Base-by-base conservation (phyloP, 2,888 invertebrate genomes). In the Charanyca ferruginea region DNA sequence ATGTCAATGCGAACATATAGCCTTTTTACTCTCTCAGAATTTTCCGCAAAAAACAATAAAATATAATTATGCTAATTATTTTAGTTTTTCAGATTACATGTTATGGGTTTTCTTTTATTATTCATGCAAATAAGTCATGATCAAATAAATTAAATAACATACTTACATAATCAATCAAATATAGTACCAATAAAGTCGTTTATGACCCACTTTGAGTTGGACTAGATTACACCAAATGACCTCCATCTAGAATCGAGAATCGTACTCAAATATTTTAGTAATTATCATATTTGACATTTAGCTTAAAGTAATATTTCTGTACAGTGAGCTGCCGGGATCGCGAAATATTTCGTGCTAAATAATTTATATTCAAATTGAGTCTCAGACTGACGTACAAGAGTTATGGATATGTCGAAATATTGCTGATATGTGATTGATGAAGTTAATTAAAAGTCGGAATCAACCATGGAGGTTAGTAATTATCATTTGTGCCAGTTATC, bases 321-420 rank as follows among this genome's bases (percentile, higher is more conserved):
- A 5, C 38, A 71, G 32, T 65, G 51, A 65, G 61, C 53, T 63
- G 41, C 59, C 60, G 66, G 62, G 48, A 9, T 61, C 60, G 69
- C 72, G 48, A 67, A 76, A 69, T 72, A 62, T 55, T 59, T 52
- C 51, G n/a, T 60, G 48, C 49, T 38, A 62, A 67, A 77, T 69
- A 63, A 68, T 82, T 70, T 54, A 77, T 65, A 79, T 83, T 77
- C 41, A 69, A 80, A 77, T 71, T 45, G 48, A 47, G 25, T 57
- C 5, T 25, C 7, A 44, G 25, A 47, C 22, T 66, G 41, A 61
- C 64, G 28, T 52, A 53, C 57, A 54, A 67, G 6, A 59, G 67
- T 66, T 80, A 80, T 81, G 72, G 55, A 70, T 80, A 81, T 81
- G 58, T 44, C 54, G 58, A 49, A 64, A 69, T 63, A 77, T 28